Conservation (phyloP, 1,140 invertebrate species). For the Telenomus remus region DNA sequence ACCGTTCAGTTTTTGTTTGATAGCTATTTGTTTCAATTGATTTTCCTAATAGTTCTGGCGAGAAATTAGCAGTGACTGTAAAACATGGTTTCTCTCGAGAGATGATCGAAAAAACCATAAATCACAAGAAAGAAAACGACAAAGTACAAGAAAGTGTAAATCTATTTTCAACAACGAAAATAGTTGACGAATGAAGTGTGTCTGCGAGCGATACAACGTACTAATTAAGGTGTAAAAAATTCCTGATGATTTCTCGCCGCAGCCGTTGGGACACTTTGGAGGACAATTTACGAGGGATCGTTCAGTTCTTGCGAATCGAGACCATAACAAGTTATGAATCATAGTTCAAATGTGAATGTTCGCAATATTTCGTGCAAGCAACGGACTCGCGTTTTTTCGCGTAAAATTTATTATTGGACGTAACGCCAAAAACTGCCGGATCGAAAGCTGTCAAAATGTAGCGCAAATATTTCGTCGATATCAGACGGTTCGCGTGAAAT, state of each 20-base stretch:
- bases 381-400: slow-evolving; percentile 66
- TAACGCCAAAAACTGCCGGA: slow-evolving; percentile 17
- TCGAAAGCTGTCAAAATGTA: slow-evolving; percentile 36
- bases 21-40: no score
- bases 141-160: no score
- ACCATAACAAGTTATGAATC: slow-evolving; percentile 29
- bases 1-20: neutral
- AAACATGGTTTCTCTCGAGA: no score
- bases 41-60: no score
- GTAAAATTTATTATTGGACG: slow-evolving; percentile 54
- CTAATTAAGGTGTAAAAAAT: neutral
- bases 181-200: neutral
- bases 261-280: slow-evolving; percentile 18
- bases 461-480: slow-evolving; percentile 1
- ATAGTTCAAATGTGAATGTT: slow-evolving; percentile 56
- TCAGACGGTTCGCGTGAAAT: slow-evolving; percentile 20
- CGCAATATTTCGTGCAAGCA: slow-evolving; percentile 67
- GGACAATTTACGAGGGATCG: slow-evolving; percentile 39
- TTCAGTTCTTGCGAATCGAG: slow-evolving; percentile 34
- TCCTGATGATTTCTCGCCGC: slow-evolving; percentile 8
- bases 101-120: no score
- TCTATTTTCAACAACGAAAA: no score
- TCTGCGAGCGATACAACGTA: neutral
- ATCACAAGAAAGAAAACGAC: no score
- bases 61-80: no score